These are phyloP conservation scores for Sarcophaga rosellei DNA, from an alignment of 2,888 invertebrate species.

Conservation along the genomic window DNA sequence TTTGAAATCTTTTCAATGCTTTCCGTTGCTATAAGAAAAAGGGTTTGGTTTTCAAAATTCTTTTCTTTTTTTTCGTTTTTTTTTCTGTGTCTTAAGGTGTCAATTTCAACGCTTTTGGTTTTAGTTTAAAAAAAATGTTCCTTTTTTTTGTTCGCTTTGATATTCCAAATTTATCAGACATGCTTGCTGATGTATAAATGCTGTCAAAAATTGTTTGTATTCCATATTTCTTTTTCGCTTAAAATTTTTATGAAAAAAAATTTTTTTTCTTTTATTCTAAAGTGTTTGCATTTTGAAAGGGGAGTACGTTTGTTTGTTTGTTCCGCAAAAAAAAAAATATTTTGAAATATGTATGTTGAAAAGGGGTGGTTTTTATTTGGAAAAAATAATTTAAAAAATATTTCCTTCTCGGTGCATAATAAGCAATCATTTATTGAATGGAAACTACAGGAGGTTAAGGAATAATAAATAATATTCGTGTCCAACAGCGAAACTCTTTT, in stretches of 20 bases:
- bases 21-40: conserved; percentile 45
- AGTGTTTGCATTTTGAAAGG: no score
- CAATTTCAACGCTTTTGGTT: conserved; percentile 80
- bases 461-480: no score
- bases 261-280: neutral
- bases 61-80: conserved; percentile 38
- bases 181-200: conserved; percentile 69
- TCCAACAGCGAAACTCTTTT: no score
- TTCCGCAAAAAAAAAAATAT: neutral
- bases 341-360: no score
- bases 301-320: neutral
- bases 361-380: neutral
- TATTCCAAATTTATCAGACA: conserved; percentile 69
- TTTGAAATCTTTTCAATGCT: conserved; percentile 40
- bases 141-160: conserved; percentile 27
- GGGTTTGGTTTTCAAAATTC: conserved; percentile 61
- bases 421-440: neutral
- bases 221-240: neutral
- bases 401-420: neutral
- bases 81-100: conserved; percentile 77
- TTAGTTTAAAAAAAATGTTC: conserved; percentile 65
- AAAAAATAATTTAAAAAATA: neutral
- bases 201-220: conserved; percentile 58
- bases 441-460: neutral
- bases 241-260: neutral